Evolutionary conservation across 2,797 vertebrate genomes (phyloP), one percentile per base, ranked within the genome.

Genomic region (Pogoniulus pusillus): DNA sequence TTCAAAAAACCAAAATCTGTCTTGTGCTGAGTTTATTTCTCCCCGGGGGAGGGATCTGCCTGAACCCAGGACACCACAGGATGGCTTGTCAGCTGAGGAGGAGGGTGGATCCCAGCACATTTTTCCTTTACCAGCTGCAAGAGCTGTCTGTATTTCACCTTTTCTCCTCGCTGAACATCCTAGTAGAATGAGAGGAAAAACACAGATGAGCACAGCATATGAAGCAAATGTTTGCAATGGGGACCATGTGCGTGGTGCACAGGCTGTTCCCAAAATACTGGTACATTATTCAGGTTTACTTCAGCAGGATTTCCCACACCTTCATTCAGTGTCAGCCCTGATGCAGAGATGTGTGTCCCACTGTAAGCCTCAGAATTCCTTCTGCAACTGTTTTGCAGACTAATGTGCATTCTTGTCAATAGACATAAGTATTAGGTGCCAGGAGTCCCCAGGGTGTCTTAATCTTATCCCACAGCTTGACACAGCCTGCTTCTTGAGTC

Each of bases 141-240:
- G 49, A 98, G 93, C 39, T 91, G 95, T 70, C 75, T 94, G 70
- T 97, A 98, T 20, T 96, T 97, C 65, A 96, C 94, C 88, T 90
- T 97, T 59, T 97, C 97, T 59, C 91, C 95, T 94, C 88, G 96
- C 49, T 97, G 92, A 92, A 97, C 94, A 92, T 90, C 96, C 97
- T 97, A 75, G 84, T 32, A 66, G 68, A 68, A 49, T 0, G 2
- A 18, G 78, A 27, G 5, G 29, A 39, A 82, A 68, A 58, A 27
- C 14, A 65, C 14, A 65, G 29, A 23, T 89, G 73, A 83, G 20
- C 24, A 39, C 51, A 32, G 23, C 18, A 22, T 13, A 20, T 4
- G 32, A 85, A 47, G 43, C 35, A 47, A 54, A 55, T 6, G 13
- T 55, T 14, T 68, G 43, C 29, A 54, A 54, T 8, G 11, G 27